Evolutionary conservation across 2,113 vertebrate genomes (phyloP).

Genomic region (Microcebus jonahi): DNA sequence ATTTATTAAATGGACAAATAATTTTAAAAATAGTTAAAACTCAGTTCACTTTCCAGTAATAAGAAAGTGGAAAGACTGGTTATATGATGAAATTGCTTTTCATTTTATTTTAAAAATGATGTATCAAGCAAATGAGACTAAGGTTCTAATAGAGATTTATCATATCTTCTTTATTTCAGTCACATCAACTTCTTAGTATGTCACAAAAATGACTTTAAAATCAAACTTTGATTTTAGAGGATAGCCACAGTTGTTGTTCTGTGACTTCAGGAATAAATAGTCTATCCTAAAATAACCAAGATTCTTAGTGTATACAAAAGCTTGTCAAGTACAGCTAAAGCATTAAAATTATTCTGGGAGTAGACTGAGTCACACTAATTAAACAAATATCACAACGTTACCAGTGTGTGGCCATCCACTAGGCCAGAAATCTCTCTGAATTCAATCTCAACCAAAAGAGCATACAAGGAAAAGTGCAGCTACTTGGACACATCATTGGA

Average conservation of each 20-base stretch:
- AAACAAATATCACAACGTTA: background rate
- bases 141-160: background rate
- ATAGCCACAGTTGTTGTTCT: conserved; percentile 1
- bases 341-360: background rate
- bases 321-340: background rate
- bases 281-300: conserved; percentile 12
- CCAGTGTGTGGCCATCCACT: background rate
- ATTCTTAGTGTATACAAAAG: conserved; percentile 3
- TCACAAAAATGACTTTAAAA: background rate
- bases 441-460: background rate
- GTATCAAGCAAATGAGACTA: background rate
- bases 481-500: background rate
- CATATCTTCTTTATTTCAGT: background rate
- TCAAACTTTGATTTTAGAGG: background rate
- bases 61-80: background rate
- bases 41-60: background rate
- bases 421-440: background rate
- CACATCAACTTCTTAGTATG: background rate
- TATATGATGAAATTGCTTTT: background rate
- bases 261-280: background rate
- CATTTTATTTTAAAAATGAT: conserved; percentile 2
- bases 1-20: background rate
- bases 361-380: background rate
- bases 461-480: background rate
- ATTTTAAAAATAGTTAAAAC: background rate